Conservation (phyloP, 1,140 invertebrate species). For the Drosophila orena region DNA sequence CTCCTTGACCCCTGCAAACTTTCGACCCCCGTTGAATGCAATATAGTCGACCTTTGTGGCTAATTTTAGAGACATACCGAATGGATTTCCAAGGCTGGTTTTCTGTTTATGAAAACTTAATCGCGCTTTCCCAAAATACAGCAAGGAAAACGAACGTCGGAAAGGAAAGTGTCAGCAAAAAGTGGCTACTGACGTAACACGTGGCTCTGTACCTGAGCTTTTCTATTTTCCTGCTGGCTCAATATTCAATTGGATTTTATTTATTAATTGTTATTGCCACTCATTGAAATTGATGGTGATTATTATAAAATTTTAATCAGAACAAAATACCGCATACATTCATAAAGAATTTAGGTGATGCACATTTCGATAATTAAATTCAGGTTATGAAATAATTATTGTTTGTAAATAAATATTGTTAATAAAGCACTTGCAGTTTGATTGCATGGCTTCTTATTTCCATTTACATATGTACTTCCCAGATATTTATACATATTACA, state of each 20-base stretch:
- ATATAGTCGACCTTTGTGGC: conserved; percentile 22
- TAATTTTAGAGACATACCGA: conserved; percentile 28
- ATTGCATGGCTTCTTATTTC: no score
- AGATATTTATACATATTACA: no score
- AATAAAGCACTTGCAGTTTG: no score
- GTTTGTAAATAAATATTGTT: no score
- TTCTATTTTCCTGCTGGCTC: not conserved
- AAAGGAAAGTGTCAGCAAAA: conserved; percentile 1
- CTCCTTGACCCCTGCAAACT: not conserved
- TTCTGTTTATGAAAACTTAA: conserved; percentile 37
- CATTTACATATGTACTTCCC: no score
- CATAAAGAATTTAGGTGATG: not conserved
- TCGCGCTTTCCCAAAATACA: conserved; percentile 7
- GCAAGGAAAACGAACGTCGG: conserved; percentile 2
- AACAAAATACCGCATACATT: not conserved
- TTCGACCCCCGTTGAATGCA: conserved; percentile 17
- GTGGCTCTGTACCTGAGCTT: not conserved
- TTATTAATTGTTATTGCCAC: conserved; percentile 4
- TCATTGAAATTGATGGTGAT: not conserved
- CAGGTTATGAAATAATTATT: not conserved
- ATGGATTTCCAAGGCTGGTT: conserved; percentile 21
- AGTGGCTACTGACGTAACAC: conserved; percentile 21
- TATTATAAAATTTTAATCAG: not conserved
- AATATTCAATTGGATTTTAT: conserved; percentile 7
- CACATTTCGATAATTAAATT: not conserved